Percentiles rank a stretch among this genome's conserved stretches.
Evolutionary conservation across 2,113 vertebrate species (phyloP).

Genomic region (Cricetomys ansorgei): DNA sequence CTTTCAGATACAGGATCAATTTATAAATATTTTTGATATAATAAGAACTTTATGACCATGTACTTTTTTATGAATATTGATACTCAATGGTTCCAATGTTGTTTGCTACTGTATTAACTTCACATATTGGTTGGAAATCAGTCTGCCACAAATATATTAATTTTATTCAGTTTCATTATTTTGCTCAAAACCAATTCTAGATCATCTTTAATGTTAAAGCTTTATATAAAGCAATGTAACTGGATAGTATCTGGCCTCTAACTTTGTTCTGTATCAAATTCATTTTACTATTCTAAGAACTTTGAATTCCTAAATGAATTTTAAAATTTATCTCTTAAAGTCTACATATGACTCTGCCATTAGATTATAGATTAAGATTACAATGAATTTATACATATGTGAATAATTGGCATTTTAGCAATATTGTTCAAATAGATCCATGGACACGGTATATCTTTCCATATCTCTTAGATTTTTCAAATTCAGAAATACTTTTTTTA

Average conservation of each 20-base stretch:
- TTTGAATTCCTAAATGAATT: not conserved
- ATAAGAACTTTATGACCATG: not conserved
- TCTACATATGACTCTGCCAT: not conserved
- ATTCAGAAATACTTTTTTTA: not conserved
- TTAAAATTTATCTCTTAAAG: not conserved
- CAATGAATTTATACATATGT: not conserved
- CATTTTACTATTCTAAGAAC: not conserved
- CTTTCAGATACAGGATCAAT: not conserved
- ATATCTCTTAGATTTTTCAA: not conserved
- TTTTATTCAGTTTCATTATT: not conserved
- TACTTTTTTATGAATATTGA: not conserved
- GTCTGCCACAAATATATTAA: not conserved
- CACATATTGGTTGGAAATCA: not conserved
- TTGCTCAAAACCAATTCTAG: not conserved
- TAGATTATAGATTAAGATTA: not conserved
- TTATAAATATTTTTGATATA: not conserved
- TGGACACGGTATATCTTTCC: not conserved
- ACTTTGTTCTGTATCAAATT: conserved; percentile 7
- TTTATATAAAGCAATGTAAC: not conserved
- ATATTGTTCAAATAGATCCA: not conserved
- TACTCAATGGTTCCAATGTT: not conserved
- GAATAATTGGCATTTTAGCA: not conserved
- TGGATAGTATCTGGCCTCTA: not conserved
- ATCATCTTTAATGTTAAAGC: not conserved
- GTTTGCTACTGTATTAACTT: not conserved